These are phyloP conservation scores for Ia io DNA, from an alignment of 2,113 vertebrate species.

Conservation along the genomic window DNA sequence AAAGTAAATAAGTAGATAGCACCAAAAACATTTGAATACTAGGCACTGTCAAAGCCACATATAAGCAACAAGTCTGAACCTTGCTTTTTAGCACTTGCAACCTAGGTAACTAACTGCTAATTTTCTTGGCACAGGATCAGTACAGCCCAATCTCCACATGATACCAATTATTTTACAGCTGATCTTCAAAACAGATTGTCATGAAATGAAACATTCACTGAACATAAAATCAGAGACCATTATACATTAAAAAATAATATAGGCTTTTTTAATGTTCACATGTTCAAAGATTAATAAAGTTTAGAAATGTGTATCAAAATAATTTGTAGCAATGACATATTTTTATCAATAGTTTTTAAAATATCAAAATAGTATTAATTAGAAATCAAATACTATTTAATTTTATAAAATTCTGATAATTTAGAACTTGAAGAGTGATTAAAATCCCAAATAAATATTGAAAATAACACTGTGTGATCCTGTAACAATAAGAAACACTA, in stretches of 20 bases:
- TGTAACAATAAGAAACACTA: neutral
- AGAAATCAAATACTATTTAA: neutral
- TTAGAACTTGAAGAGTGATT: neutral
- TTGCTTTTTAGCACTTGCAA: neutral
- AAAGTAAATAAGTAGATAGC: neutral
- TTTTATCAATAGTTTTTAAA: neutral
- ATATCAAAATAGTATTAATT: neutral
- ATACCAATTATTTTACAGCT: neutral
- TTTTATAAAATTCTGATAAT: slow-evolving; percentile 25
- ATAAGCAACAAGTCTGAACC: neutral
- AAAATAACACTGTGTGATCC: neutral
- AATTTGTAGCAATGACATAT: neutral
- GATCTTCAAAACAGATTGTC: neutral
- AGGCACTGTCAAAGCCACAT: neutral
- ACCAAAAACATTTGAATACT: neutral
- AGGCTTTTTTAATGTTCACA: neutral
- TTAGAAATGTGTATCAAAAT: neutral
- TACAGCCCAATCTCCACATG: neutral
- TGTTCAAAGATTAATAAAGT: neutral
- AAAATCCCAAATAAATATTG: neutral
- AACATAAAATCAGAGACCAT: neutral
- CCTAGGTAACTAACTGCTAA: neutral
- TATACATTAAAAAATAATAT: neutral
- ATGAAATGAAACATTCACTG: neutral
- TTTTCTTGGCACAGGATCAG: neutral